phyloP scores from a whole-genome alignment of 1,140 invertebrate species.

The Eriocheir sinensis region DNA sequence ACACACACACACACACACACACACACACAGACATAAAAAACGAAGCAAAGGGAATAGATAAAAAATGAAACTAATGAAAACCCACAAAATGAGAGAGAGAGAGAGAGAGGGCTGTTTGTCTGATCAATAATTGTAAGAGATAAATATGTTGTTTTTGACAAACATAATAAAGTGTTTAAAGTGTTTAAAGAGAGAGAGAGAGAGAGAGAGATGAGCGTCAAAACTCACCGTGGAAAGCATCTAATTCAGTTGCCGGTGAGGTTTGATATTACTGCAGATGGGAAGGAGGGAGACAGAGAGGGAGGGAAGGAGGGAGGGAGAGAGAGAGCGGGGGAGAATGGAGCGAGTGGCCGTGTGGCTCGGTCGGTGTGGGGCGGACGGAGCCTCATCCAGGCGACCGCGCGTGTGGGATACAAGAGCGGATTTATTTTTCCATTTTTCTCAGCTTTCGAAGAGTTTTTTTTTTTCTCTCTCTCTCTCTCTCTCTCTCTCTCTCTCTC shows the following conservation, averaged over 20 bases:
- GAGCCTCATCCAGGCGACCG: neutral
- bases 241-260: neutral
- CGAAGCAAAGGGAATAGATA: no score
- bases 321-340: neutral
- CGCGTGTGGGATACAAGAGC: neutral
- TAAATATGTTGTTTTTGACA: no score
- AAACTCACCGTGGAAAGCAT: neutral
- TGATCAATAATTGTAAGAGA: no score
- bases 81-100: no score
- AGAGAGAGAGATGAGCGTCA: neutral
- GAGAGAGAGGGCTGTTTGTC: no score
- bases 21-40: neutral
- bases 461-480: no score
- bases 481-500: no score
- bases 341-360: conserved; percentile 24
- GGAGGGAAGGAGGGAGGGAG: no score
- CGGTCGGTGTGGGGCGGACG: conserved; percentile 53
- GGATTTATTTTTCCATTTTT: neutral
- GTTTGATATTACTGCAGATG: conserved; percentile 14
- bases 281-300: no score
- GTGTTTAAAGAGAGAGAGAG: no score
- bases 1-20: conserved; percentile 3
- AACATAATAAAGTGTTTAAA: no score
- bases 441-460: neutral
- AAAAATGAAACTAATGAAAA: no score